Percentiles rank a stretch among this genome's conserved stretches.
Conservation (phyloP, 2,797 vertebrate species). For the Remorina albescens region DNA sequence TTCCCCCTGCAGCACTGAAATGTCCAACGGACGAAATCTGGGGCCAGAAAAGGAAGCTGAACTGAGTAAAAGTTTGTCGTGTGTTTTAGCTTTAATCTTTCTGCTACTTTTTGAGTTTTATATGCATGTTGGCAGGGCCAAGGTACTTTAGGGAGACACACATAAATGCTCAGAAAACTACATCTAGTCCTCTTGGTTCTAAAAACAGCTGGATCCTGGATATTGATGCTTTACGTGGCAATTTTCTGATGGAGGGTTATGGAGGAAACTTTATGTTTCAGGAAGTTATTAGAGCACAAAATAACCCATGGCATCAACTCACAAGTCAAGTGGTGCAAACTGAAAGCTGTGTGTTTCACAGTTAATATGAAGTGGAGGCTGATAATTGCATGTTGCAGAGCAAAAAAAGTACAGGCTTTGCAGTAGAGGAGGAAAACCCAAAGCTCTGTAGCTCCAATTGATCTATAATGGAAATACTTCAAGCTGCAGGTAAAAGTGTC, state of each 20-base stretch:
- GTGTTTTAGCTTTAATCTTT: neutral
- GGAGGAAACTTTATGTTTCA: constrained; percentile 29
- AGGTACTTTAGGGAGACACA: constrained; percentile 12
- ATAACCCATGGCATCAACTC: constrained; percentile 45
- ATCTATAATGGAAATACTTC: constrained; percentile 6
- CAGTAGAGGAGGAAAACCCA: neutral
- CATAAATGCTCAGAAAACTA: constrained; percentile 51
- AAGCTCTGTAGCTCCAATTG: constrained; percentile 15
- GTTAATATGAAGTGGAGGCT: constrained; percentile 33
- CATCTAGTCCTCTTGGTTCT: constrained; percentile 31
- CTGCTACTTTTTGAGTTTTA: constrained; percentile 30
- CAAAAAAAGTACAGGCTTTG: neutral
- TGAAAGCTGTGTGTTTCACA: constrained; percentile 21
- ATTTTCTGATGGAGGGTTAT: constrained; percentile 48
- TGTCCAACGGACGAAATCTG: neutral
- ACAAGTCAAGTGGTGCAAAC: constrained; percentile 37
- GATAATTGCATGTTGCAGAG: constrained; percentile 14
- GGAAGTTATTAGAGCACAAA: constrained; percentile 44
- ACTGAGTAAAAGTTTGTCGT: neutral
- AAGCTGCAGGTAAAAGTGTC: constrained; percentile 14
- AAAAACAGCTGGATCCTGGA: constrained; percentile 42
- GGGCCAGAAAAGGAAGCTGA: neutral
- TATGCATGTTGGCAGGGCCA: constrained; percentile 24
- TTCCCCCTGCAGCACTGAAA: neutral
- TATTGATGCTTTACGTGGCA: constrained; percentile 44